These are phyloP conservation scores for Ectemnius continuus DNA, from an alignment of 2,888 invertebrate genomes.

Conservation along the genomic window DNA sequence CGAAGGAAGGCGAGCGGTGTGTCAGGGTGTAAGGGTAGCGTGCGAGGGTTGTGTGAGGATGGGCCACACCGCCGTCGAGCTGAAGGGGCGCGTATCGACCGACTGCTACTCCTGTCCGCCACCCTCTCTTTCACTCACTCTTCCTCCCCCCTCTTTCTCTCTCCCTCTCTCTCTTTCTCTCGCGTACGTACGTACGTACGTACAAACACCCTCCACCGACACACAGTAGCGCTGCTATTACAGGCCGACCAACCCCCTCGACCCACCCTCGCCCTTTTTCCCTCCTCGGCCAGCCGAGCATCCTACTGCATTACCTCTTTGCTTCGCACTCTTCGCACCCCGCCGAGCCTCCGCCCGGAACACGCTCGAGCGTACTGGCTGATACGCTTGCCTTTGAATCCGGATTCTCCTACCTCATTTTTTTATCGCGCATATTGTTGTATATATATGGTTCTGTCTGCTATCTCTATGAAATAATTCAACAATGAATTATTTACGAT, in stretches of 20 bases:
- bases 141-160: slow-evolving; percentile 58
- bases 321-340: slow-evolving; percentile 19
- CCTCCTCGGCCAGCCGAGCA: slow-evolving; percentile 16
- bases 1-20: neutral
- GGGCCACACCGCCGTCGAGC: slow-evolving; percentile 56
- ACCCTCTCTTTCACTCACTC: slow-evolving; percentile 25
- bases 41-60: slow-evolving; percentile 37
- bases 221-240: slow-evolving; percentile 55
- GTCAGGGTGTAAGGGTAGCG: slow-evolving; percentile 19
- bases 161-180: slow-evolving; percentile 45
- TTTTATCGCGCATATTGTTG: too few species aligned
- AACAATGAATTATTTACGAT: too few species aligned
- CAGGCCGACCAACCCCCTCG: slow-evolving; percentile 31
- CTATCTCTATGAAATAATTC: too few species aligned
- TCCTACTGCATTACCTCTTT: slow-evolving; percentile 32
- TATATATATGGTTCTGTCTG: too few species aligned
- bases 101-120: slow-evolving; percentile 55
- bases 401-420: too few species aligned
- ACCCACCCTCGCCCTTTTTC: slow-evolving; percentile 17
- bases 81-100: slow-evolving; percentile 69
- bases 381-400: neutral
- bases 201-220: slow-evolving; percentile 48
- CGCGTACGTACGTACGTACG: too few species aligned
- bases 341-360: neutral
- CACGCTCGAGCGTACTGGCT: slow-evolving; percentile 13